Percentiles rank a stretch among this genome's conserved stretches.
These are phyloP conservation scores for Anoncus sp. DNA, from an alignment of 2,888 invertebrate genomes.

Conservation along the genomic window DNA sequence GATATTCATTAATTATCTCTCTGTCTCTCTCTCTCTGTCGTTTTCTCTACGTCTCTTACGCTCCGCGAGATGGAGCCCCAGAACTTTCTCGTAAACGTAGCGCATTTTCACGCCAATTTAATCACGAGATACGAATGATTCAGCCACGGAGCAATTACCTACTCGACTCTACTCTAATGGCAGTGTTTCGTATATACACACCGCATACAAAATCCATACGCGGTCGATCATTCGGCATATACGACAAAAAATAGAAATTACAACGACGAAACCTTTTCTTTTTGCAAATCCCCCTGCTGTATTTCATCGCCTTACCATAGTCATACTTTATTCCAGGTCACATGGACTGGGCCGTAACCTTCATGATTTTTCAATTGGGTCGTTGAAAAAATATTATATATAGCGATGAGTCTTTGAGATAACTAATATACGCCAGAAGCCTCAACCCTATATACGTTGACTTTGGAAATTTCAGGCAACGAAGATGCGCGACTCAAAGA, in stretches of 20 bases:
- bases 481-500: constrained; percentile 34
- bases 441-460: constrained; percentile 9
- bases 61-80: constrained; percentile 33
- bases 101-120: constrained; percentile 64
- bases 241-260: constrained; percentile 12
- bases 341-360: too few relatives aligned
- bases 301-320: too few relatives aligned
- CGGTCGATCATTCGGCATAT: constrained; percentile 20
- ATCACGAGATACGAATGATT: constrained; percentile 57
- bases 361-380: not conserved
- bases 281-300: too few relatives aligned
- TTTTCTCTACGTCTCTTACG: not conserved
- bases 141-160: constrained; percentile 50
- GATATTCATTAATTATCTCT: too few relatives aligned
- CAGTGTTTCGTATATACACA: constrained; percentile 17
- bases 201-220: not conserved
- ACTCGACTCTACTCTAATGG: constrained; percentile 50
- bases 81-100: constrained; percentile 56
- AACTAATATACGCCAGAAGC: not conserved
- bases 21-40: constrained; percentile 11
- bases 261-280: constrained; percentile 17
- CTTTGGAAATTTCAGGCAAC: constrained; percentile 19
- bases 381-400: constrained; percentile 23
- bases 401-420: constrained; percentile 1
- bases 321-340: too few relatives aligned